phyloP scores from a whole-genome alignment of 1,140 invertebrate species.

The Drosophila teissieri region DNA sequence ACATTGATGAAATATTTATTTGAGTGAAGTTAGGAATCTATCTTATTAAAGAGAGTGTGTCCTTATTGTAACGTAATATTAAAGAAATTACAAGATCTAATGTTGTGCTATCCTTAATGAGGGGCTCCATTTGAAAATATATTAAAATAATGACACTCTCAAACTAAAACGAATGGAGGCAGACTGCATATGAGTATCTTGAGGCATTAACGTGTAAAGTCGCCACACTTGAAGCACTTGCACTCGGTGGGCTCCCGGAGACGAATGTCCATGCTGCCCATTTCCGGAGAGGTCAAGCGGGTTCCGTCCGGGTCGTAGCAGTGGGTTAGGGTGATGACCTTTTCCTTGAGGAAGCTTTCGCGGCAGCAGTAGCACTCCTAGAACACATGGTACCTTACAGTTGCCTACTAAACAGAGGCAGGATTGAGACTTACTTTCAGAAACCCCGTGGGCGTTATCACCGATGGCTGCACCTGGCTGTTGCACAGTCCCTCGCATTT shows the following conservation, averaged over 20 bases:
- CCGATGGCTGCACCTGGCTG: slow-evolving; percentile 95
- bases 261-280: slow-evolving; percentile 91
- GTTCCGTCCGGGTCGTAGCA: slow-evolving; percentile 95
- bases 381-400: not conserved
- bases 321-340: slow-evolving; percentile 91
- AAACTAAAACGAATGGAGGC: no score
- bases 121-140: no score
- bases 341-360: slow-evolving; percentile 92
- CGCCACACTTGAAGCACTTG: slow-evolving; percentile 94
- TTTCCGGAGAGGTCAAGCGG: slow-evolving; percentile 87
- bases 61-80: no score
- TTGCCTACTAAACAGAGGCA: not conserved
- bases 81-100: no score
- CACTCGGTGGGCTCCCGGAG: slow-evolving; percentile 94
- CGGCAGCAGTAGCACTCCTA: slow-evolving; percentile 96
- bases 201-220: slow-evolving; percentile 87
- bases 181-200: not conserved
- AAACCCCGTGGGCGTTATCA: slow-evolving; percentile 94
- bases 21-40: no score
- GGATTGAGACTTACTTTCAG: slow-evolving; percentile 88
- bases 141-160: no score
- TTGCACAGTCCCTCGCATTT: slow-evolving; percentile 96
- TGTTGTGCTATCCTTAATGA: no score
- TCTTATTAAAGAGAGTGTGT: no score
- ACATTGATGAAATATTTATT: no score